Evolutionary conservation across 1,140 invertebrate species (phyloP).

Genomic region (Drosophila suzukii): DNA sequence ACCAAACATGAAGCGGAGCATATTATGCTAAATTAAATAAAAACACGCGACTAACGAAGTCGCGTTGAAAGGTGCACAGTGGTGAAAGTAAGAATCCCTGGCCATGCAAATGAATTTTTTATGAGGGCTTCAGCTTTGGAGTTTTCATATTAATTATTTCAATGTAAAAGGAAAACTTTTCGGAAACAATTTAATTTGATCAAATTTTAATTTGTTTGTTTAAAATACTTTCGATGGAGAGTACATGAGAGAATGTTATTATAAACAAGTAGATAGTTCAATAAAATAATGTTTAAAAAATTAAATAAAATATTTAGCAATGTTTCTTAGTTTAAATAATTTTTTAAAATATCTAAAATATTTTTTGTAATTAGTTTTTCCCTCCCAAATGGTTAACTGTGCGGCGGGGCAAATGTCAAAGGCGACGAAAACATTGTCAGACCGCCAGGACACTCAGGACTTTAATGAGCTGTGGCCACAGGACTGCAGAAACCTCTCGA

Average conservation of each 20-base stretch:
- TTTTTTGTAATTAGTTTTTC: neutral
- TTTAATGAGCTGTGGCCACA: slow-evolving; percentile 61
- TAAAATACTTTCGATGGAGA: no score
- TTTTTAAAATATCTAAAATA: neutral
- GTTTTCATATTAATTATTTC: no score
- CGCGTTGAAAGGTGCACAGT: slow-evolving; percentile 14
- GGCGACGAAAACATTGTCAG: slow-evolving; percentile 37
- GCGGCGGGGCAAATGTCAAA: slow-evolving; percentile 50
- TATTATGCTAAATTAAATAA: slow-evolving; percentile 72
- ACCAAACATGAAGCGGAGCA: slow-evolving; percentile 64
- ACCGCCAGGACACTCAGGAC: slow-evolving; percentile 28
- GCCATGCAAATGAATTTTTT: neutral
- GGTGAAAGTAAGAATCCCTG: neutral
- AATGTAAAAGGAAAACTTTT: no score
- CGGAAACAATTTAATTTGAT: no score
- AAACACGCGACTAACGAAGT: slow-evolving; percentile 57
- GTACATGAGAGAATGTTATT: no score
- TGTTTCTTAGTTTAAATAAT: neutral
- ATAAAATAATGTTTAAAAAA: no score
- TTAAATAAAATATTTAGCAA: no score
- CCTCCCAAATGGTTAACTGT: neutral
- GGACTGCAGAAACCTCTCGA: slow-evolving; percentile 33
- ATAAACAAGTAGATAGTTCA: no score
- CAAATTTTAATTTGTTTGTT: no score
- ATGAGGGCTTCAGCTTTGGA: no score